These are phyloP conservation scores for Ctenicera cuprea DNA, from an alignment of 2,888 invertebrate species.

Conservation along the genomic window DNA sequence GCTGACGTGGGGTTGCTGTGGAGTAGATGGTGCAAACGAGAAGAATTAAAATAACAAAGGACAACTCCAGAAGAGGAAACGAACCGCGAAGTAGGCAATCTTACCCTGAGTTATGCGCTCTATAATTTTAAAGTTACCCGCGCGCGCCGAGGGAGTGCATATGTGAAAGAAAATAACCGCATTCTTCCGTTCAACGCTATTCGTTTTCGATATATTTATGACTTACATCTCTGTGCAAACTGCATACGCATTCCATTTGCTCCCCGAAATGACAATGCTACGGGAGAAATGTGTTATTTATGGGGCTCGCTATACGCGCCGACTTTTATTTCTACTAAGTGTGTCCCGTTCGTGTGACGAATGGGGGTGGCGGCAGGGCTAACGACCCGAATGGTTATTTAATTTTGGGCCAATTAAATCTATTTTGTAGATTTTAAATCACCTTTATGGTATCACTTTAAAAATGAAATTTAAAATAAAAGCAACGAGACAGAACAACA, in stretches of 20 bases:
- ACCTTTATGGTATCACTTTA: constrained; percentile 58
- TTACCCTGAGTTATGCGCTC: constrained; percentile 61
- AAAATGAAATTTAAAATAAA: constrained; percentile 14
- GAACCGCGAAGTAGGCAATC: constrained; percentile 67
- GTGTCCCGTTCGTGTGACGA: constrained; percentile 59
- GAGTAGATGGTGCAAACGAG: constrained; percentile 52
- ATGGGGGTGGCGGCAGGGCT: constrained; percentile 60
- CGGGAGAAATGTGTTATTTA: constrained; percentile 66
- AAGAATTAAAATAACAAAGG: constrained; percentile 63
- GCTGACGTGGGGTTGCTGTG: constrained; percentile 39
- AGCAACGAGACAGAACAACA: constrained; percentile 14
- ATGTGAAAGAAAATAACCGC: constrained; percentile 65
- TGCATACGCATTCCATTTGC: constrained; percentile 64
- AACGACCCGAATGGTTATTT: constrained; percentile 63
- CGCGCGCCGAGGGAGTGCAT: constrained; percentile 58
- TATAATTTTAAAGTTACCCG: constrained; percentile 60
- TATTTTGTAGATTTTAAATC: constrained; percentile 62
- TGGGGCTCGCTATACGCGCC: constrained; percentile 61
- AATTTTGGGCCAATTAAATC: constrained; percentile 61
- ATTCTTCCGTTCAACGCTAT: constrained; percentile 64
- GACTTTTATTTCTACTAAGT: constrained; percentile 65
- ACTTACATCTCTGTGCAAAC: constrained; percentile 61
- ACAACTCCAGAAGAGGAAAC: constrained; percentile 61
- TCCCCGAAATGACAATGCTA: constrained; percentile 61
- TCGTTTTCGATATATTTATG: constrained; percentile 66